Evolutionary conservation across 1,140 invertebrate species (phyloP).

Genomic region (Hesperophylax magnus): DNA sequence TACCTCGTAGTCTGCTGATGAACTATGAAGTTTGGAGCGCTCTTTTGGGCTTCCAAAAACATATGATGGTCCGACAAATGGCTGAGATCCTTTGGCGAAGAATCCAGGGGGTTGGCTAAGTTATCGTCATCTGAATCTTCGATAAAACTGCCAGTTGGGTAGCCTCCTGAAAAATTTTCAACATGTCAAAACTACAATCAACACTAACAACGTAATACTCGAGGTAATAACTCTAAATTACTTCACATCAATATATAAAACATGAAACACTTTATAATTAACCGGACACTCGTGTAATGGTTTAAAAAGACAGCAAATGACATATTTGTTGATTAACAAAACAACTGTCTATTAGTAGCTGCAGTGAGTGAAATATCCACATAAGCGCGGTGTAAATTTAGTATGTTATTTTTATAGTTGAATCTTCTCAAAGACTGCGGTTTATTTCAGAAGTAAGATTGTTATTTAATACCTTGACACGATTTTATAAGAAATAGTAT

Average conservation of each 20-base stretch:
- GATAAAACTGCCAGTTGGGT: slow-evolving; percentile 45
- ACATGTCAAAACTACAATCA: slow-evolving; percentile 15
- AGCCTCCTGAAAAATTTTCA: slow-evolving; percentile 33
- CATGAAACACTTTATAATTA: neutral
- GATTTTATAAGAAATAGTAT: slow-evolving; percentile 68
- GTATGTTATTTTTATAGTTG: neutral
- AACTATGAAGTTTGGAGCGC: slow-evolving; percentile 13
- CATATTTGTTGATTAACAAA: slow-evolving; percentile 44
- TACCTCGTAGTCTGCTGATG: slow-evolving; percentile 56
- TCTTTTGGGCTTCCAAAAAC: slow-evolving; percentile 37
- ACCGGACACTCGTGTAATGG: neutral
- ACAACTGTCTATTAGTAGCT: slow-evolving; percentile 30
- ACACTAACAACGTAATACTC: slow-evolving; percentile 2
- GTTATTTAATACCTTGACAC: slow-evolving; percentile 62
- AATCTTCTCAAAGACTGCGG: neutral
- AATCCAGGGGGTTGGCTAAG: slow-evolving; percentile 47
- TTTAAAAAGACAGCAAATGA: slow-evolving; percentile 15
- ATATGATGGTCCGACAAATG: slow-evolving; percentile 61
- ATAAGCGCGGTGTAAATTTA: neutral
- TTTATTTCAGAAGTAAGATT: neutral
- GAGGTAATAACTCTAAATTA: neutral
- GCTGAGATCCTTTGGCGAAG: slow-evolving; percentile 58
- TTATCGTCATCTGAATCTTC: slow-evolving; percentile 53
- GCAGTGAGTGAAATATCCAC: neutral
- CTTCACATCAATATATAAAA: neutral